Evolutionary conservation across 2,113 vertebrate genomes (phyloP), one percentile per base, ranked within the genome.

Genomic region (Podarcis muralis): DNA sequence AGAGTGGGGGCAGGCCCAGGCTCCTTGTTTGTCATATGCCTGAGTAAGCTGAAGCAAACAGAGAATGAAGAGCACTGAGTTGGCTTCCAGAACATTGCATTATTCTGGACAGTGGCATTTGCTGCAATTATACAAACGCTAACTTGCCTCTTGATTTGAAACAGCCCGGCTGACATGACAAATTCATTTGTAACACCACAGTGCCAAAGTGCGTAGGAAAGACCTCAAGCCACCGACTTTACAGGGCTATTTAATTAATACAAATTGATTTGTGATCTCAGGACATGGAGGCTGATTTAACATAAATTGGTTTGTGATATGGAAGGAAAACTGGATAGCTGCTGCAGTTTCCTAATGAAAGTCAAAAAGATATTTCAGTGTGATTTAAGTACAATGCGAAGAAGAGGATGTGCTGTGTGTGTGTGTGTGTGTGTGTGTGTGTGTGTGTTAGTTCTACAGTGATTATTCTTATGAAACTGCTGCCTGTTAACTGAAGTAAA

Each of bases 221-320:
- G 43, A 90, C 22, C 2, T 12, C 71, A 40, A 86, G 71, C 13
- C 62, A 76, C 30, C 69, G n/a, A 91, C 87, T 32, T 32, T 76
- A 16, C 57, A n/a, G 37, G 27, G 80, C 22, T 78, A 9, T 22
- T 81, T 91, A 91, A 92, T 81, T 66, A 88, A 79, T 27, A 71
- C 3, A 91, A 88, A 92, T 5, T 90, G 86, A 94, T 86, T 53
- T 90, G n/a, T 66, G 72, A 91, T 77, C 40, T 9, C 87, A 83
- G 66, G 80, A 74, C 0, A 2, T 12, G 75, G 80, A 91, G 15
- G 27, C 48, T 90, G 43, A 82, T 82, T 85, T 85, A 86, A 87
- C 0, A 23, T 62, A 88, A 87, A 48, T 37, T 88, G 81, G 83
- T n/a, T 76, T 25, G 25, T 75, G 65, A 48, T 43, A 81, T 20